These are phyloP conservation scores for Melopsittacus undulatus DNA, from an alignment of 2,797 vertebrate genomes.

Conservation along the genomic window DNA sequence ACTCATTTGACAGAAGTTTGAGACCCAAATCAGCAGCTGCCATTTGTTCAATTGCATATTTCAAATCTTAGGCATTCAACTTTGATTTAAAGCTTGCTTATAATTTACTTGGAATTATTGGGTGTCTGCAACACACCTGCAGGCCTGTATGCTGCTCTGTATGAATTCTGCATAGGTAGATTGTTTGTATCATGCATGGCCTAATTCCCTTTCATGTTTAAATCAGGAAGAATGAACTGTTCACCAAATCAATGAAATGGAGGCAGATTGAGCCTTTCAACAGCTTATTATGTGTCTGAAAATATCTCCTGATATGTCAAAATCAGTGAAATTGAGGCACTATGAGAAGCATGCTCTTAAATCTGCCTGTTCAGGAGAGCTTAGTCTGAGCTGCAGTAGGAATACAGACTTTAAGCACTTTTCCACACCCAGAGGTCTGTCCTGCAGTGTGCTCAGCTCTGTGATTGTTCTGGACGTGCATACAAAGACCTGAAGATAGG, in stretches of 20 bases:
- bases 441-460: neutral
- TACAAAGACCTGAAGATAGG: neutral
- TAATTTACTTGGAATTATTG: neutral
- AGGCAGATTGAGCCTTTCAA: neutral
- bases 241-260: neutral
- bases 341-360: neutral
- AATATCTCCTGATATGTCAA: neutral
- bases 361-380: neutral
- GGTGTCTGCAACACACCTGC: neutral
- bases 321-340: neutral
- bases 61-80: neutral
- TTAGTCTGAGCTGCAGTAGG: neutral
- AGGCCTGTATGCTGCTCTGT: neutral
- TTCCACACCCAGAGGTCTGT: neutral
- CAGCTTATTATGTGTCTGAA: neutral
- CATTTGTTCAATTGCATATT: neutral
- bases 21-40: neutral
- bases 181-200: neutral
- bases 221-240: neutral
- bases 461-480: neutral
- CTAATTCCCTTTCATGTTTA: neutral
- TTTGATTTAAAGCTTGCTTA: neutral
- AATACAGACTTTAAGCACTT: neutral
- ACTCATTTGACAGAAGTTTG: neutral
- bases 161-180: neutral